Base-by-base conservation (phyloP, 2,113 vertebrate genomes). In the Aegypius monachus region DNA sequence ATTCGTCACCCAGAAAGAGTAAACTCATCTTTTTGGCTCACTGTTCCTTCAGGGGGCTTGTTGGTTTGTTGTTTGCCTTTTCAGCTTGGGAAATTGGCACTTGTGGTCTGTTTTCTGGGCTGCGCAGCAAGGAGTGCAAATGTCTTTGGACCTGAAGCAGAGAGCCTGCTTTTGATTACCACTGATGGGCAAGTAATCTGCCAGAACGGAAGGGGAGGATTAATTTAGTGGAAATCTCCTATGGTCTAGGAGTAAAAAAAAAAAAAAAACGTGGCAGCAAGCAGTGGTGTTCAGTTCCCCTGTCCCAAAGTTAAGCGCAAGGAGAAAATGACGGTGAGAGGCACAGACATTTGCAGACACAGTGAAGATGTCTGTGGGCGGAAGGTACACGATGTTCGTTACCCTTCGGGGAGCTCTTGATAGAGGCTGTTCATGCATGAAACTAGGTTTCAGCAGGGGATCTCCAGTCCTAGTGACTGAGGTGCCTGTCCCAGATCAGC, bases 111-210 rank as follows among this genome's bases (percentile, higher is more conserved):
- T 47, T n/a, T 74, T 53, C 55, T n/a, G 40, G 11, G 29, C 3
- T 67, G 16, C 1, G 1, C 1, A 31, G 5, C 31, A 65, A 61
- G 3, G 15, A 83, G 4, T 1, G 16, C 7, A 31, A 38, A 77
- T 16, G 23, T 18, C 20, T 79, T 53, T 23, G 34, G 18, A 11
- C 21, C 11, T 79, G 36, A 58, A 89, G 21, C 7, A 68, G 7
- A 16, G 29, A 61, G 21, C 9, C 20, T 47, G 55, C 10, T 75
- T 52, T 71, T 29, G 48, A 27, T 50, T 62, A 32, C 17, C 50
- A 20, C 4, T n/a, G 38, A 22, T 26, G 7, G 27, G 9, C 27
- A 78, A 11, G 3, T 66, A 25, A 43, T 48, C 53, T 56, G 15
- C 13, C 10, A 40, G 31, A 45, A 9, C 3, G 66, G 34, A 58